Evolutionary conservation across 1,140 invertebrate genomes (phyloP), one percentile per base, ranked within the genome.

Genomic region (Drosophila watanabei): DNA sequence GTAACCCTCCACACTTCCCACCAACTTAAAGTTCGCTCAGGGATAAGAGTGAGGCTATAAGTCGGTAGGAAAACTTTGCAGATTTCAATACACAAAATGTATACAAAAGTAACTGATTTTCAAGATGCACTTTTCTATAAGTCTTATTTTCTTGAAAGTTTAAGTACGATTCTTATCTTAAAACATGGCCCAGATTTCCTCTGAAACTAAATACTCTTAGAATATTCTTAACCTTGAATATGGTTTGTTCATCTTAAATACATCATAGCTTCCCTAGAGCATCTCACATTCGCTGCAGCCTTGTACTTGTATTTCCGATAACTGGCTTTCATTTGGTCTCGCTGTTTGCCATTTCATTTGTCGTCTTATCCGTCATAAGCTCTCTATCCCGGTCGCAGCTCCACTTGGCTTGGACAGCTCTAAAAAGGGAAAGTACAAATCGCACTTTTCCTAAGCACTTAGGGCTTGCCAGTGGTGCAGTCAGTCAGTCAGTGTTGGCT

Each of bases 401-500:
- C 35, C 49, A 43, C 54, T 18, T 43, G 35, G 30, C 65, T 32
- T 43, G 64, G 64, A 63, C 59, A 71, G 68, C 57, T 58, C 52
- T 35, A 46, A 88, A 88, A 88, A 88, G 85, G 85, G 84, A 88
- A 88, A 88, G 84, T 82, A 81, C 81, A 75, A 81, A 81, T 89
- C 78, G 62, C 78, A 78, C 75, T 85, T 89, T 88, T 84, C 80
- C 80, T 59, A 79, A 73, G 63, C 63, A 59, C 64, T 49, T 46
- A 66, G 52, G 72, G 80, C 52, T 59, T 64, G 80, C 68, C 80
- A 48, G 20, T 18, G 30, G 18, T 37, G 33, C 64, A 48, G 35
- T 72, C 51, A 43, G 65, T 39, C 41, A 58, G 65, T 39, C 41
- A 58, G 45, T 54, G 37, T 62, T 59, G 56, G 48, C 52, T 72